Base-by-base conservation (phyloP, 2,113 vertebrate species). In the Neolamprologus sp. region DNA sequence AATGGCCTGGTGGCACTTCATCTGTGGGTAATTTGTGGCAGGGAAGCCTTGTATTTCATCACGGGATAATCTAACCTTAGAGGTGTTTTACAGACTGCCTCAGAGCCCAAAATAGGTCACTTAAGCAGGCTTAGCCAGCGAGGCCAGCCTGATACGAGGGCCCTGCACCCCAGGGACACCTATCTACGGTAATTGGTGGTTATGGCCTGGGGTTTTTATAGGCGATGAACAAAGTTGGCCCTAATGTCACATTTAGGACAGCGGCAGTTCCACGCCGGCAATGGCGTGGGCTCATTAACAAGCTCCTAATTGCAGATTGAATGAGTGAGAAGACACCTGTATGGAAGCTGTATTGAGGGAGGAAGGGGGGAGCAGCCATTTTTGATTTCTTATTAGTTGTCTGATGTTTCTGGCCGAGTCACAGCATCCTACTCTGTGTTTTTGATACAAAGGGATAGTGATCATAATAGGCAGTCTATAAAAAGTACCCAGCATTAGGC, bases 401-500 rank as follows among this genome's bases (percentile, higher is more conserved):
- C 7, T 21, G 40, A 37, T 63, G 91, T 90, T 93, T 94, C 90
- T 91, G 93, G 85, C 93, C 95, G 94, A 92, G 95, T 86, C 92
- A 65, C 90, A 93, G 60, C 75, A 33, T 63, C 21, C 10, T 55
- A 7, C 53, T 85, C 93, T 93, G 91, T 93, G 91, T 95, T 92
- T 95, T 93, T 90, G 95, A 92, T 96, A 97, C 94, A 97, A 96
- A 96, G 94, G 93, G 88, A 49, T 85, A 37, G 87, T 91, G 90
- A 93, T 96, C 95, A 96, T 97, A 97, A 96, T 92, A 91, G 90
- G 94, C 95, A 95, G 95, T 95, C 96, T 96, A 95, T 96, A 94
- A 97, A 96, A 97, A 97, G 96, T 96, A 96, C 95, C 96, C 95
- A 92, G 95, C 97, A 97, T 98, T 97, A 97, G 94, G 95, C 96